Evolutionary conservation across 2,888 invertebrate genomes (phyloP).

Genomic region (Agrotis puta): DNA sequence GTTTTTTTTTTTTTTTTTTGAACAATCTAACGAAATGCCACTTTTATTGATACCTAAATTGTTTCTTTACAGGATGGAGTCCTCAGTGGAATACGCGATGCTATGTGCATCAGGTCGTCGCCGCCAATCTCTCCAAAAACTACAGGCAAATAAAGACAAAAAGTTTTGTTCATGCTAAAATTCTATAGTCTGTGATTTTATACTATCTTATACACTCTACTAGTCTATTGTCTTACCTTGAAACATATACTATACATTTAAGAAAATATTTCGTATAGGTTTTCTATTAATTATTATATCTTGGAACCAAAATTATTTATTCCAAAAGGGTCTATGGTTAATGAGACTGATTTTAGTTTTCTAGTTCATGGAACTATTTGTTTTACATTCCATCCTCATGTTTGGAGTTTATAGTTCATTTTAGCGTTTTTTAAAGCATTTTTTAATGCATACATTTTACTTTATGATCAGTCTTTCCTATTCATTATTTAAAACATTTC

Average conservation of each 20-base stretch:
- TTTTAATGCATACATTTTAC: not conserved
- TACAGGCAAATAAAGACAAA: slow-evolving; percentile 85
- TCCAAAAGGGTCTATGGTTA: slow-evolving; percentile 69
- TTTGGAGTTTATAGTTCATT: slow-evolving; percentile 5
- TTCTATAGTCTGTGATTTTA: slow-evolving; percentile 76
- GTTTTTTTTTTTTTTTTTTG: too few relatives aligned
- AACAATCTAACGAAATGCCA: not conserved
- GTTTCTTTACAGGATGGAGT: slow-evolving; percentile 91
- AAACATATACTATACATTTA: slow-evolving; percentile 61
- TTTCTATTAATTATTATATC: slow-evolving; percentile 41
- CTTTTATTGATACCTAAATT: not conserved
- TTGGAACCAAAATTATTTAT: slow-evolving; percentile 64
- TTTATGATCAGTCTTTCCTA: not conserved
- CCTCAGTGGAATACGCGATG: slow-evolving; percentile 93
- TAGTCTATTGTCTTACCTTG: slow-evolving; percentile 55
- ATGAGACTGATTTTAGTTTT: slow-evolving; percentile 77
- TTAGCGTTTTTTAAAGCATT: not conserved
- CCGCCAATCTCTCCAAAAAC: slow-evolving; percentile 84
- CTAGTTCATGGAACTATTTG: slow-evolving; percentile 59
- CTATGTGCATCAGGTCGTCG: slow-evolving; percentile 88
- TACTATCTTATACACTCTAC: slow-evolving; percentile 61
- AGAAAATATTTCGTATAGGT: slow-evolving; percentile 51
- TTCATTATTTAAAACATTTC: not conserved
- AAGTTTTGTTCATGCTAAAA: slow-evolving; percentile 84
- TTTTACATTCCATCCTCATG: slow-evolving; percentile 41